Percentiles rank a stretch among this genome's conserved stretches.
phyloP scores from a whole-genome alignment of 2,888 invertebrate genomes.

The Leucoptera coffeella region DNA sequence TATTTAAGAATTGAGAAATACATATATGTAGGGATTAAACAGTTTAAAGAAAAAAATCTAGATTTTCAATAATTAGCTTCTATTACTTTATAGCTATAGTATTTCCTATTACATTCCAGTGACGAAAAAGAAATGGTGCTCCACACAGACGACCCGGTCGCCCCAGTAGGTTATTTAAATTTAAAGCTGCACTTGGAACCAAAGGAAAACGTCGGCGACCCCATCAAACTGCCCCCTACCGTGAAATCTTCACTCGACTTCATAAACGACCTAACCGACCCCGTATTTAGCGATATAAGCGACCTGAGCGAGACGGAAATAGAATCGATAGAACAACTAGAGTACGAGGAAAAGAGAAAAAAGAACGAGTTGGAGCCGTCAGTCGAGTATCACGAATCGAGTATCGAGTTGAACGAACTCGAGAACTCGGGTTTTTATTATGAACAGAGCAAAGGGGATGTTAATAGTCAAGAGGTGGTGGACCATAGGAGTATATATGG shows the following conservation, averaged over 20 bases:
- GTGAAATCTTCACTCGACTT: slow-evolving; percentile 56
- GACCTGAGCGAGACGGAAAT: slow-evolving; percentile 58
- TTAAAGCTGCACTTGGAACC: slow-evolving; percentile 76
- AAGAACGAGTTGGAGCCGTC: slow-evolving; percentile 30
- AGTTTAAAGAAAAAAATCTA: too few species aligned
- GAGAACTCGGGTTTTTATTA: slow-evolving; percentile 21
- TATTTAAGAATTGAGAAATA: too few species aligned
- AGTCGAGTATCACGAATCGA: slow-evolving; percentile 14
- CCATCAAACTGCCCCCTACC: slow-evolving; percentile 28
- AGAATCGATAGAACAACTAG: slow-evolving; percentile 52
- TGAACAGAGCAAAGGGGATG: slow-evolving; percentile 34
- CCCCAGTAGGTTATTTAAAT: slow-evolving; percentile 91
- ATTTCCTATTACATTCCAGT: slow-evolving; percentile 37
- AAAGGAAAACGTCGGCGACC: slow-evolving; percentile 46
- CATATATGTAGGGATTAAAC: too few species aligned
- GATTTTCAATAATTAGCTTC: too few species aligned
- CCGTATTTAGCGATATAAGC: slow-evolving; percentile 58
- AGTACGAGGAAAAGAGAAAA: slow-evolving; percentile 37
- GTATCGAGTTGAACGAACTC: background rate
- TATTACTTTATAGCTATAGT: too few species aligned
- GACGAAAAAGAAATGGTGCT: slow-evolving; percentile 82
- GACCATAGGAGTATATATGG: slow-evolving; percentile 58
- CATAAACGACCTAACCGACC: slow-evolving; percentile 56
- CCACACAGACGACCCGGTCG: slow-evolving; percentile 88
- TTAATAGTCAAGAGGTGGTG: slow-evolving; percentile 53